Evolutionary conservation across 2,888 invertebrate species (phyloP), one percentile per base, ranked within the genome.

Genomic region (Chelonus formosanus): DNA sequence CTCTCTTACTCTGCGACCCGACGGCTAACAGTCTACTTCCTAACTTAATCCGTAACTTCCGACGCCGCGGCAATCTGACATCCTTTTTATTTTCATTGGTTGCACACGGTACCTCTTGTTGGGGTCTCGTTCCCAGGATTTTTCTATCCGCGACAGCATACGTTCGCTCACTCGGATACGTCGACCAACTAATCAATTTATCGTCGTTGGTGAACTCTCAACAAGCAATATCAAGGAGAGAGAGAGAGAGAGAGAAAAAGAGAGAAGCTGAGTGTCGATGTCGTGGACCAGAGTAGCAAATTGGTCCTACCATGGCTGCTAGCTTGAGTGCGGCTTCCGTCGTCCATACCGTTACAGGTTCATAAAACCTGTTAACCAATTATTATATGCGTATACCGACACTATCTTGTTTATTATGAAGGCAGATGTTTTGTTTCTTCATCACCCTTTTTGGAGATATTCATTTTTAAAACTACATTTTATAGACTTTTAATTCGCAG

Each of bases 31-130:
- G 83, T 83, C 84, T 77, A 82, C 83, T 84, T 84, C 83, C 84
- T 83, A 83, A 84, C 83, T 84, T 83, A 84, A 84, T 83, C 83
- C 82, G 84, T 81, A 82, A 79, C 84, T 84, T 83, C 84, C 84
- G 83, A 83, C 81, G 82, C 83, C 80, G 80, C 82, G 80, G 82
- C 83, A 82, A 83, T 83, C 83, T 83, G 84, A 83, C 82, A 83
- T 84, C 84, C 83, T 84, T 84, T 83, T 84, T 84, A 83, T 83
- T 84, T 83, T 83, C 80, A 82, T 83, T 83, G 80, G 77, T 79
- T 52, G 61, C 60, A 52, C 60, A 60, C 60, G 60, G 60, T 48
- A 60, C 52, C 76, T 76, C 76, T 76, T 74, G 76, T 77, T 75
- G 78, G 80, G 78, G 75, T 77, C 78, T 79, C 81, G 83, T 84